Evolutionary conservation across 2,113 vertebrate species (phyloP).

Genomic region (Labeo catla): DNA sequence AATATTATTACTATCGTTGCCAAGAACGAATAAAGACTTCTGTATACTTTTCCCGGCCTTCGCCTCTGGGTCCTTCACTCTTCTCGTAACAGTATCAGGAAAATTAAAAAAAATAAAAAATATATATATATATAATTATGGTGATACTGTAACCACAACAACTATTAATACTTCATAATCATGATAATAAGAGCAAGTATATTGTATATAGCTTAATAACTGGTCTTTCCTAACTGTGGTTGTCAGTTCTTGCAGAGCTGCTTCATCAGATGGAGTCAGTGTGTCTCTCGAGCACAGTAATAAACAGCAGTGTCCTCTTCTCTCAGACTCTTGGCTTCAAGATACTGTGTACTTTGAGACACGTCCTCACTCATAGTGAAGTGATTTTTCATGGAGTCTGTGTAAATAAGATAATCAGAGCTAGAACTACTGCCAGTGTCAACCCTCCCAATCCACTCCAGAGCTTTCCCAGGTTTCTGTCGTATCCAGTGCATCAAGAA

Average conservation of each 20-base stretch:
- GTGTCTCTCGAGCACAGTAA: too few species aligned
- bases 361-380: conserved; percentile 44
- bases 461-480: conserved; percentile 45
- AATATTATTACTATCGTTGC: too few species aligned
- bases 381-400: conserved; percentile 26
- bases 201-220: not conserved
- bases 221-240: not conserved
- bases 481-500: conserved; percentile 38
- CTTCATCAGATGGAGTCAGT: not conserved
- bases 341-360: conserved; percentile 32
- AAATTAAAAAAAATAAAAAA: too few species aligned
- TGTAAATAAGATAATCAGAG: not conserved
- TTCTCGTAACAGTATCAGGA: too few species aligned
- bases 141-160: too few species aligned
- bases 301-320: conserved; percentile 24
- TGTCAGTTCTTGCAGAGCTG: conserved; percentile 11
- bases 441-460: not conserved
- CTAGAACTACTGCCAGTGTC: too few species aligned
- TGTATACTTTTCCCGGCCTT: too few species aligned
- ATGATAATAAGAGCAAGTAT: not conserved
- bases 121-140: not conserved
- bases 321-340: conserved; percentile 44
- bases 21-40: too few species aligned
- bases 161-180: too few species aligned
- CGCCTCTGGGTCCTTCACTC: too few species aligned